Conservation (phyloP, 2,797 vertebrate species). For the Rhinatrema bivittatum region DNA sequence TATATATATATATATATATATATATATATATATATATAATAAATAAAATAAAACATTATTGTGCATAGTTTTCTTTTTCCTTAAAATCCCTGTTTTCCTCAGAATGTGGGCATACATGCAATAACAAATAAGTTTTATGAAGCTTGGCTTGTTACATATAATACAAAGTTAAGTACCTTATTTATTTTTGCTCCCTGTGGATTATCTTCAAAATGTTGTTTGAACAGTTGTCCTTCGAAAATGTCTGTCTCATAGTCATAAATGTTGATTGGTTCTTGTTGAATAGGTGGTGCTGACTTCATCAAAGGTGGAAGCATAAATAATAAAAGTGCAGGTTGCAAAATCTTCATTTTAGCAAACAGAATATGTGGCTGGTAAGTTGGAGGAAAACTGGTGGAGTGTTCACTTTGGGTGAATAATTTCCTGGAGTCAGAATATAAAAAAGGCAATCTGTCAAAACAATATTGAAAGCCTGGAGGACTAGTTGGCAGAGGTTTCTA, state of each 20-base stretch:
- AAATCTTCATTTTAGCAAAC: constrained; percentile 56
- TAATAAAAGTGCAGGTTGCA: constrained; percentile 53
- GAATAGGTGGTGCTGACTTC: constrained; percentile 54
- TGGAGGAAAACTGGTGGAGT: constrained; percentile 32
- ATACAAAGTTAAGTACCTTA: constrained; percentile 52
- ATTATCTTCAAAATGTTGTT: constrained; percentile 46
- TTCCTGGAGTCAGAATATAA: constrained; percentile 63
- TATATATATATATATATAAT: too few species aligned
- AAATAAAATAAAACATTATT: too few species aligned
- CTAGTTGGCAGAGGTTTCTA: constrained; percentile 68
- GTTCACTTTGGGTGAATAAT: constrained; percentile 46
- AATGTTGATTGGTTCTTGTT: constrained; percentile 28
- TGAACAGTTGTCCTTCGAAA: constrained; percentile 32
- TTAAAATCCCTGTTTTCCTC: too few species aligned
- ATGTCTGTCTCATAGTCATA: constrained; percentile 40
- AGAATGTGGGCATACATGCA: too few species aligned
- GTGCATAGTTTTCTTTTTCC: too few species aligned
- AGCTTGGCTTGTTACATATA: neutral
- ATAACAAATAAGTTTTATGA: too few species aligned
- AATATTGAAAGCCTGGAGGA: constrained; percentile 82
- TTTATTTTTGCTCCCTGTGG: constrained; percentile 45
- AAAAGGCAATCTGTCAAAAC: constrained; percentile 68
- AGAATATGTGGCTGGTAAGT: constrained; percentile 36
- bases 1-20: too few species aligned
- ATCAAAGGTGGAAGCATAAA: constrained; percentile 57